Evolutionary conservation across 2,113 vertebrate species (phyloP).

Genomic region (Baryphthengus martii): DNA sequence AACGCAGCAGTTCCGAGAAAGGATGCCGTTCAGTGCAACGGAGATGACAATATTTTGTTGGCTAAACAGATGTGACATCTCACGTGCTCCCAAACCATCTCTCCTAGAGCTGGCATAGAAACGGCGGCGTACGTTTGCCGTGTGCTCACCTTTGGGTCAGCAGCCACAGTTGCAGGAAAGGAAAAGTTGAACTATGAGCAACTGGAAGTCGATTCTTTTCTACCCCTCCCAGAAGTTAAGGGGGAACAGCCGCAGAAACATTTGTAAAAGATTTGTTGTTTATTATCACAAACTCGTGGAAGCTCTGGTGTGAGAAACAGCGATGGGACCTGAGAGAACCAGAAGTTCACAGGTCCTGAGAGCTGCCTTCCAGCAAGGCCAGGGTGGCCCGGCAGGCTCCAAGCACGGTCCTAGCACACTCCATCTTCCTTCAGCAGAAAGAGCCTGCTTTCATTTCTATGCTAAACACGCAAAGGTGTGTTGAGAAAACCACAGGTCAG

Average conservation of each 20-base stretch:
- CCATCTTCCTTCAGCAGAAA: background rate
- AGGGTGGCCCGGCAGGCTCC: accelerated
- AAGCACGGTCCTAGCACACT: background rate
- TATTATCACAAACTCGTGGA: accelerated
- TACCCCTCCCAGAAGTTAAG: background rate
- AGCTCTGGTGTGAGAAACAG: background rate
- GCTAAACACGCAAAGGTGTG: background rate
- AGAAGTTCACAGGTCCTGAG: background rate
- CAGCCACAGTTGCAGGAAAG: background rate
- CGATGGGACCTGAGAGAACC: background rate
- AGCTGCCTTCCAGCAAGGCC: background rate
- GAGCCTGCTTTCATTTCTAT: background rate
- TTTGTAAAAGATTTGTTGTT: background rate
- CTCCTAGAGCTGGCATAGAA: background rate
- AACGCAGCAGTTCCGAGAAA: background rate
- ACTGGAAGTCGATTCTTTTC: background rate
- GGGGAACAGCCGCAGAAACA: background rate
- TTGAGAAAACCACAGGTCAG: accelerated
- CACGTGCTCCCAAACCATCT: background rate
- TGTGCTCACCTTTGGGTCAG: background rate
- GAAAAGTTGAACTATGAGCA: background rate
- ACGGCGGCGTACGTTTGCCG: background rate
- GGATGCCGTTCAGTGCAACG: background rate
- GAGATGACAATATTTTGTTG: background rate
- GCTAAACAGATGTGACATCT: background rate